Evolutionary conservation across 2,888 invertebrate genomes (phyloP), one percentile per base, ranked within the genome.

Genomic region (Brenthis daphne): DNA sequence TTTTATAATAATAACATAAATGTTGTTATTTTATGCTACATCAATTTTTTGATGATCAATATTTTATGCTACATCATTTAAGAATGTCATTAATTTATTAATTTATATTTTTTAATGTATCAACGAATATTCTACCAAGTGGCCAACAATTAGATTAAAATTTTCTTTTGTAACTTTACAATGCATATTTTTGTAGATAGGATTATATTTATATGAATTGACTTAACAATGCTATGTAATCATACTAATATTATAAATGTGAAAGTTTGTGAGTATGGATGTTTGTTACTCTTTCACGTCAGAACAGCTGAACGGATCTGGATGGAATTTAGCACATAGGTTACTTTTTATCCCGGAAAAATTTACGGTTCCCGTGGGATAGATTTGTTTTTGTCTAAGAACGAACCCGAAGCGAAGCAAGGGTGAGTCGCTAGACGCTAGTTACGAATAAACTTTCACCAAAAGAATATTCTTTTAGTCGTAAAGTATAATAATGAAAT

Each of bases 61-160:
- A 56, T 53, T 43, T 61, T 56, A 61, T 48, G 33, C 14, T 56
- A 56, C 60, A 69, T 63, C 53, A 57, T 53, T 12, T 65, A 55
- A 24, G 33, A 33, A 33, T 60, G 57, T 66, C 16, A 47, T 66
- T 61, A 11, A 54, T 14, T 57, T 57, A 24, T 20, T 20, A 20
- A 20, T 43, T 57, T 48, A 54, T 29, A n/a, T 64, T 47, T 37
- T 50, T 53, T 33, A 51, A 60, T 63, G 54, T 60, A 67, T 67
- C 74, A 74, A 70, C 69, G 67, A 74, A 74, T 67, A 70, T 51
- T 20, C 50, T 58, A 70, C 60, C 29, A 57, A 65, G 73, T 67
- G 74, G 74, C 74, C 74, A 74, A 74, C 67, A 65, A 53, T 67
- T 57, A 71, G 54, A 56, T 63, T 64, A 63, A 73, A 57, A n/a